Base-by-base conservation (phyloP, 1,140 invertebrate species). In the Cotesia chilonis region DNA sequence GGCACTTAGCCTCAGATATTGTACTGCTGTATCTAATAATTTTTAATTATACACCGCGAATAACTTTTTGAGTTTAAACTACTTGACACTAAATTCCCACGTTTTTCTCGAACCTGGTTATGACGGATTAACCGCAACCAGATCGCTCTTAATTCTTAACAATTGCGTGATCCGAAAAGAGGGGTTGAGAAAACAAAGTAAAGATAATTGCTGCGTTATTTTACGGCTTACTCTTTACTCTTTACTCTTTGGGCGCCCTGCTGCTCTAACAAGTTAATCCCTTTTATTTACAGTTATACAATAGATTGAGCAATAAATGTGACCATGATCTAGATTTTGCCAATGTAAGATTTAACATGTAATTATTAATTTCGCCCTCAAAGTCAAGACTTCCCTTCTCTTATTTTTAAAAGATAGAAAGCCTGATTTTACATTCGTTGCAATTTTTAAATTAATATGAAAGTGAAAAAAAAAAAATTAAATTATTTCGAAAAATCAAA, bases 121-220 rank as follows among this genome's bases (percentile, higher is more conserved):
- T 38, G 41, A 70, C 63, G 37, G 59, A 70, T 38, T 61, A 70
- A 70, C 68, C 68, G 41, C 68, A 70, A 37, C 41, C 68, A 47
- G 59, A 70, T 63, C 41, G 63, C 63, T 38, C 59, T 63, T 59
- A 70, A 70, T 70, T 38, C 59, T 63, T 59, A 70, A 37, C 57
- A 70, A 64, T 70, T 70, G 68, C 68, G 68, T 70, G 68, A 47
- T 60, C 35, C 38, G 14, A 14, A n/a, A 28, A 28, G 28, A 28
- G 14, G 17, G 41, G 41, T 17, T 47, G 41, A 60, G n/a, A 37
- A 70, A 64, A 70, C 38, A 52, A 28, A 3, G 28, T 28, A 28
- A 47, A 54, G 47, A 70, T 60, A 52, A 70, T 70, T 70, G 60
- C 68, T 63, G 63, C 55, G 63, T 63, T 51, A 28, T 28, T 63